phyloP scores from a whole-genome alignment of 2,113 vertebrate species.

The Donacobius atricapilla region DNA sequence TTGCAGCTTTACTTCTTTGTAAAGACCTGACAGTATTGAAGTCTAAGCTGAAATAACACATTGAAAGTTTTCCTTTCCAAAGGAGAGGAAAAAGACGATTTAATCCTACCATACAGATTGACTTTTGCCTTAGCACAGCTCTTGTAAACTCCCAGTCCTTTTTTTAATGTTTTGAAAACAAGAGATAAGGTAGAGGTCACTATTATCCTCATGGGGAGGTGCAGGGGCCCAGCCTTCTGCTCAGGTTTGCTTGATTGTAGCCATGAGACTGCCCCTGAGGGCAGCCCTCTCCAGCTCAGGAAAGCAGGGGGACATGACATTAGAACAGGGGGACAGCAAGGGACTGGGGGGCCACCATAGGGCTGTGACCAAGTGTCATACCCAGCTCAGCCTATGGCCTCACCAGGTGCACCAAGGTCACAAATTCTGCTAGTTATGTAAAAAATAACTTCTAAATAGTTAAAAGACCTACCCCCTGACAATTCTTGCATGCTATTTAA shows the following conservation, averaged over 20 bases:
- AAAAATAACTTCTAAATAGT: conserved; percentile 11
- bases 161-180: background rate
- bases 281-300: background rate
- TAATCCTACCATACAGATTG: background rate
- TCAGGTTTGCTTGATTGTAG: background rate
- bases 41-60: background rate
- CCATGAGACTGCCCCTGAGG: background rate
- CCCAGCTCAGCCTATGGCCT: background rate
- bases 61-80: background rate
- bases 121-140: background rate
- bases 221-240: background rate
- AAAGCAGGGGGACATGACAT: background rate
- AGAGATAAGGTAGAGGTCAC: background rate
- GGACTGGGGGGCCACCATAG: background rate
- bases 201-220: background rate
- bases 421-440: conserved; percentile 32
- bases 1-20: background rate
- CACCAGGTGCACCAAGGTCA: background rate
- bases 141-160: background rate
- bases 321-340: background rate
- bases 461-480: conserved; percentile 7
- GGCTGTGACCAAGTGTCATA: background rate
- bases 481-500: conserved; percentile 61
- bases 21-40: background rate
- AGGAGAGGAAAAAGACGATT: background rate